Conservation (phyloP, 2,797 vertebrate species). For the Melanotaenia parkinsoni region DNA sequence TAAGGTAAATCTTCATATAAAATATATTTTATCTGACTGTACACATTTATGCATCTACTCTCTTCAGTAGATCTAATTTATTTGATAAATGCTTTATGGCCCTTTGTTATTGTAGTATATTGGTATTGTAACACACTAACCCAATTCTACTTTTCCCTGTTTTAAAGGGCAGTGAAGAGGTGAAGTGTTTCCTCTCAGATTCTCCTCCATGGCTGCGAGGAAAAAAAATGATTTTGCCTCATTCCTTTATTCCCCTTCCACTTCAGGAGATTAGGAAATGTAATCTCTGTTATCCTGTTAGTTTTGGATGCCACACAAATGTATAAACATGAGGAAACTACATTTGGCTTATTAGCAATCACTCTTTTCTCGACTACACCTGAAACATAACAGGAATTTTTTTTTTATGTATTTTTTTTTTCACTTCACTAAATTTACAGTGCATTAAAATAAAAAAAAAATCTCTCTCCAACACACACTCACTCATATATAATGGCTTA, state of each 20-base stretch:
- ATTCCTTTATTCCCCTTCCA: conserved; percentile 48
- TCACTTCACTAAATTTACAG: background rate
- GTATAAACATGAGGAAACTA: conserved; percentile 40
- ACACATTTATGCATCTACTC: background rate
- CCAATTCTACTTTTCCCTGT: background rate
- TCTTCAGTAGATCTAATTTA: background rate
- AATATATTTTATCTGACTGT: background rate
- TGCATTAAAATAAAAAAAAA: background rate
- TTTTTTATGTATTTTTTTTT: background rate
- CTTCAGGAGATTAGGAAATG: conserved; percentile 60
- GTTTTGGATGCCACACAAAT: conserved; percentile 59
- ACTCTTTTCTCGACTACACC: conserved; percentile 8
- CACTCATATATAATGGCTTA: conserved; percentile 17
- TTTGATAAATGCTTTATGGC: background rate
- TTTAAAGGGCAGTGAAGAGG: conserved; percentile 33
- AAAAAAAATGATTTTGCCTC: conserved; percentile 59
- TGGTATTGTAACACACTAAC: conserved; percentile 5
- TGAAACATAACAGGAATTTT: conserved; percentile 5
- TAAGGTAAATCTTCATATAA: background rate
- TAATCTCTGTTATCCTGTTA: conserved; percentile 56
- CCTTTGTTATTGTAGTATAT: background rate
- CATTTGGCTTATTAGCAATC: conserved; percentile 19
- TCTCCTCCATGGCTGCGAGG: conserved; percentile 22
- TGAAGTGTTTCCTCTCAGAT: conserved; percentile 25
- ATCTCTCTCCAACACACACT: background rate